These are phyloP conservation scores for Ctenicera cuprea DNA, from an alignment of 2,888 invertebrate species.

Conservation along the genomic window DNA sequence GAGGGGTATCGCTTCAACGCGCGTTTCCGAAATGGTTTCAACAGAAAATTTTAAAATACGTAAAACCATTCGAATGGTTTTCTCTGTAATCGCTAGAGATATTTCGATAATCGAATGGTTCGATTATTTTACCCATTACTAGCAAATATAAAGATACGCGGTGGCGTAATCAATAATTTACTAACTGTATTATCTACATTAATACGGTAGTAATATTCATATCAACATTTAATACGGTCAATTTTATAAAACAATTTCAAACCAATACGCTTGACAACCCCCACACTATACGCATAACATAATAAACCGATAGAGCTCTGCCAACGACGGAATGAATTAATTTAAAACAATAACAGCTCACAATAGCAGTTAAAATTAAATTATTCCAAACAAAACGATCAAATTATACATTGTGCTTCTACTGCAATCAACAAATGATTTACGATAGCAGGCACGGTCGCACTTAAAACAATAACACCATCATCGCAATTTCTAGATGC, in stretches of 20 bases:
- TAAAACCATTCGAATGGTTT: too few relatives aligned
- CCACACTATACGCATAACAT: neutral
- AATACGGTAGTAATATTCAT: too few relatives aligned
- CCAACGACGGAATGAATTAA: constrained; percentile 6
- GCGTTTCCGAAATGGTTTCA: too few relatives aligned
- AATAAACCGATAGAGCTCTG: neutral
- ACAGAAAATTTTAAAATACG: too few relatives aligned
- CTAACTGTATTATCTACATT: too few relatives aligned
- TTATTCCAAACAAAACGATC: constrained; percentile 16
- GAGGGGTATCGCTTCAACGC: too few relatives aligned
- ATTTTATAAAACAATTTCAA: neutral
- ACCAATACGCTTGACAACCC: neutral
- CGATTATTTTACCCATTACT: too few relatives aligned
- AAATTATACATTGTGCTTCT: constrained; percentile 13
- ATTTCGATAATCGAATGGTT: too few relatives aligned
- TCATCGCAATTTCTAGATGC: neutral
- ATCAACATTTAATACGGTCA: too few relatives aligned
- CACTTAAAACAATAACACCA: constrained; percentile 5
- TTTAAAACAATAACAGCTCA: neutral
- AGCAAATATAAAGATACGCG: too few relatives aligned
- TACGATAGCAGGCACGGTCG: constrained; percentile 1
- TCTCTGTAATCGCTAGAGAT: too few relatives aligned
- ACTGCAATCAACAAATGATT: neutral
- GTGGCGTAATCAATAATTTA: too few relatives aligned
- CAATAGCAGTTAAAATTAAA: constrained; percentile 18